These are phyloP conservation scores for Oreochromis spilurus DNA, from an alignment of 2,113 vertebrate genomes.

Conservation along the genomic window DNA sequence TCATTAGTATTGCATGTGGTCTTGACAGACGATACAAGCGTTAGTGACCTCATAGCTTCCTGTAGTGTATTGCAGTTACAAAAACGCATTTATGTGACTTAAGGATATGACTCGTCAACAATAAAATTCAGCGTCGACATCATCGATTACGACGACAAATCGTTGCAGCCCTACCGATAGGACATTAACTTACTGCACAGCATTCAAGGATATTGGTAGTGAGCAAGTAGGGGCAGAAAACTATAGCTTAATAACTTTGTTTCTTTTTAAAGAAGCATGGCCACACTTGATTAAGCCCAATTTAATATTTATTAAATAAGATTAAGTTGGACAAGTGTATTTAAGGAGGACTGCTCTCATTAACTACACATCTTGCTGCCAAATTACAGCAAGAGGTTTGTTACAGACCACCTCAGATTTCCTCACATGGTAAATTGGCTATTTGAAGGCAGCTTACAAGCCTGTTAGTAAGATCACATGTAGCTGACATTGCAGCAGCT, in stretches of 20 bases:
- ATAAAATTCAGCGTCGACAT: not conserved
- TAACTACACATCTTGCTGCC: not conserved
- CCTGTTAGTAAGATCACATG: not conserved
- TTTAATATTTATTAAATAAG: not conserved
- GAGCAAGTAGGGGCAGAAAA: not conserved
- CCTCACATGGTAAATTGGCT: not conserved
- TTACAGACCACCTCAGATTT: not conserved
- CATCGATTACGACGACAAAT: not conserved
- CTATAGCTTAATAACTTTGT: not conserved
- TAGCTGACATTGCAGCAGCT: not conserved
- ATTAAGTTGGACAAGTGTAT: not conserved
- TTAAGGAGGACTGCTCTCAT: not conserved
- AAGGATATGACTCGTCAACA: not conserved
- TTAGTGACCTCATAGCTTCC: not conserved
- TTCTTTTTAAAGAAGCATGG: not conserved
- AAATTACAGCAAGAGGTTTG: not conserved
- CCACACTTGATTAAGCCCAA: not conserved
- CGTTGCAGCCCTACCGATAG: not conserved
- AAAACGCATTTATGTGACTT: not conserved
- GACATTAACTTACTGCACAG: not conserved
- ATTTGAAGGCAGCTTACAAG: not conserved
- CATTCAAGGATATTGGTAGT: not conserved
- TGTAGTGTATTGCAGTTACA: not conserved
- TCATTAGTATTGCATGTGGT: not conserved
- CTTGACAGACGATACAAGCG: accelerated